Percentiles rank a stretch among this genome's conserved stretches.
Conservation (phyloP, 1,140 invertebrate species). For the Drosophila sturtevanti region DNA sequence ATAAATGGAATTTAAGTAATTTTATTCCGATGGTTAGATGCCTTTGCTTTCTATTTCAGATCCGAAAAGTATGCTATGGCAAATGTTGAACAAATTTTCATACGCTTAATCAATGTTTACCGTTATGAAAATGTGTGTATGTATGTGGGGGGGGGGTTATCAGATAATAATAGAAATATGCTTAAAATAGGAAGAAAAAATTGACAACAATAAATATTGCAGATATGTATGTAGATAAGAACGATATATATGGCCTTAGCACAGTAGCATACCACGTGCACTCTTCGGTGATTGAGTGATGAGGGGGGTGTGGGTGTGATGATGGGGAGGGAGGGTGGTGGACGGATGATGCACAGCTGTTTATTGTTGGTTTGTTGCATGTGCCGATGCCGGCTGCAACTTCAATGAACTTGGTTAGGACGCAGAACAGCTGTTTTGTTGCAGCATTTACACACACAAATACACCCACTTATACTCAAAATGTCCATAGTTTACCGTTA, state of each 20-base stretch:
- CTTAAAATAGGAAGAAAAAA: too few species aligned
- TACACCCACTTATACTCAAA: conserved; percentile 9
- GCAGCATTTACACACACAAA: conserved; percentile 18
- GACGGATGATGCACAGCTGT: conserved; percentile 1
- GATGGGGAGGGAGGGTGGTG: too few species aligned
- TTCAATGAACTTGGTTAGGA: conserved; percentile 34
- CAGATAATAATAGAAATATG: too few species aligned
- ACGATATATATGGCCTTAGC: not conserved
- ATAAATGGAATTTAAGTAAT: too few species aligned
- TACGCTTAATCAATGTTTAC: not conserved
- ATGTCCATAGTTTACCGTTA: conserved; percentile 29
- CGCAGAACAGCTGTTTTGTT: conserved; percentile 53
- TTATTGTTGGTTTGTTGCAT: conserved; percentile 7
- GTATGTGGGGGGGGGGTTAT: not conserved
- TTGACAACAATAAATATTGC: not conserved
- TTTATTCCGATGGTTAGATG: too few species aligned
- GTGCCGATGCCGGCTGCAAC: conserved; percentile 29
- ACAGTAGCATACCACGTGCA: not conserved
- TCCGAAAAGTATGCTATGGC: conserved; percentile 1
- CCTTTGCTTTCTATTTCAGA: not conserved
- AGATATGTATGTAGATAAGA: not conserved
- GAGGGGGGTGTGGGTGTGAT: not conserved
- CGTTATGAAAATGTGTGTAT: not conserved
- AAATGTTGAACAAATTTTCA: too few species aligned
- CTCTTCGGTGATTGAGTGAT: not conserved